Evolutionary conservation across 2,797 vertebrate species (phyloP).

Genomic region (Parotocinclus haroldoi): DNA sequence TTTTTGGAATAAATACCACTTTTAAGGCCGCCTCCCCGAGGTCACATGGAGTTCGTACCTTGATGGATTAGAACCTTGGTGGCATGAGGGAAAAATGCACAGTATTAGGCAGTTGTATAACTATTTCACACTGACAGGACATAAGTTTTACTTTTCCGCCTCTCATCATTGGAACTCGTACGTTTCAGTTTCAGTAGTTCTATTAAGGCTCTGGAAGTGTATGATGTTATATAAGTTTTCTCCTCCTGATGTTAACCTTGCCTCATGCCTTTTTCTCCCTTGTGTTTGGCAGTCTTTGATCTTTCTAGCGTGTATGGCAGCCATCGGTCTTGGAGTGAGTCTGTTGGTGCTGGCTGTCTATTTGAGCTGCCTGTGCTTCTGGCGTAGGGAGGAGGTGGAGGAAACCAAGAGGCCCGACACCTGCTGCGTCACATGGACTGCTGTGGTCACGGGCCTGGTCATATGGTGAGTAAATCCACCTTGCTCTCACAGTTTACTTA

Average conservation of each 20-base stretch:
- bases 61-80: no score
- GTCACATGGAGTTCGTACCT: no score
- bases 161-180: no score
- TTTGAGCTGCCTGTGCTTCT: constrained; percentile 81
- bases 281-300: constrained; percentile 75
- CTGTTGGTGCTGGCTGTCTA: constrained; percentile 76
- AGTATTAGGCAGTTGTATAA: no score
- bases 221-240: no score
- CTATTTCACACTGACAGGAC: no score
- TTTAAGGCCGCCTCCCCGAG: no score
- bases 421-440: constrained; percentile 85
- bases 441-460: constrained; percentile 78
- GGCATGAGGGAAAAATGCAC: no score
- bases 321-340: constrained; percentile 80
- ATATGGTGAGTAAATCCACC: constrained; percentile 82
- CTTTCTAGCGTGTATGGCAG: constrained; percentile 77
- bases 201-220: no score
- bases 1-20: no score
- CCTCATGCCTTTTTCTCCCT: constrained; percentile 1
- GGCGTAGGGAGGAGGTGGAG: constrained; percentile 65
- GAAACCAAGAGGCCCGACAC: constrained; percentile 76
- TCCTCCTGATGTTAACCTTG: neutral
- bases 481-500: constrained; percentile 15
- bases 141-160: no score
- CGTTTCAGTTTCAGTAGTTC: no score